Percentiles rank a stretch among this genome's conserved stretches.
Evolutionary conservation across 1,140 invertebrate species (phyloP).

Genomic region (Physella acuta): DNA sequence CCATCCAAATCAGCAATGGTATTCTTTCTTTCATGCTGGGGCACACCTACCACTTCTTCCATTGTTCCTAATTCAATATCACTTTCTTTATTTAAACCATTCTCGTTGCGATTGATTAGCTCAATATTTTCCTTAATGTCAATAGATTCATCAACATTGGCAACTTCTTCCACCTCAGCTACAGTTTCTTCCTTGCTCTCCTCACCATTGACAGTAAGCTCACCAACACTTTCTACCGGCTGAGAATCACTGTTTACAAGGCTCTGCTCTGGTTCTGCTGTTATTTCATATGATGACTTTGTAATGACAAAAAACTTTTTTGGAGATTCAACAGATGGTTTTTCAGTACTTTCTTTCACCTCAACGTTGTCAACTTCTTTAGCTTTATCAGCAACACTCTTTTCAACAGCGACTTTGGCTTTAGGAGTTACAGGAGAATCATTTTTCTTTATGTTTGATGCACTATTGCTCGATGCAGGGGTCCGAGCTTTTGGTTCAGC

Average conservation of each 20-base stretch:
- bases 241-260: not conserved
- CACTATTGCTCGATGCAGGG: not conserved
- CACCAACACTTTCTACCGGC: not conserved
- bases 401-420: constrained; percentile 1
- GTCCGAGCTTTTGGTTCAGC: not conserved
- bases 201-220: not conserved
- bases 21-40: constrained; percentile 22
- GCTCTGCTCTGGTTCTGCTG: not conserved
- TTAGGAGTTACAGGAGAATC: not conserved
- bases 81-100: constrained; percentile 14
- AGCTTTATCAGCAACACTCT: not conserved
- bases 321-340: constrained; percentile 8
- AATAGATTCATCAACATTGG: not conserved
- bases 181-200: not conserved
- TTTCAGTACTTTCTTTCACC: not conserved
- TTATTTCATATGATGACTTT: constrained; percentile 20
- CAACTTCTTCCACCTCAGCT: no score
- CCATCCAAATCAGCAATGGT: constrained; percentile 26
- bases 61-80: constrained; percentile 12
- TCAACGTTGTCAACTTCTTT: not conserved
- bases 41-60: constrained; percentile 17
- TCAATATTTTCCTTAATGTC: not conserved
- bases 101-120: not conserved
- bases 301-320: constrained; percentile 26
- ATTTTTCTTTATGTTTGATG: not conserved